These are phyloP conservation scores for Hipparchia sbordonii DNA, from an alignment of 2,888 invertebrate genomes.

Conservation along the genomic window DNA sequence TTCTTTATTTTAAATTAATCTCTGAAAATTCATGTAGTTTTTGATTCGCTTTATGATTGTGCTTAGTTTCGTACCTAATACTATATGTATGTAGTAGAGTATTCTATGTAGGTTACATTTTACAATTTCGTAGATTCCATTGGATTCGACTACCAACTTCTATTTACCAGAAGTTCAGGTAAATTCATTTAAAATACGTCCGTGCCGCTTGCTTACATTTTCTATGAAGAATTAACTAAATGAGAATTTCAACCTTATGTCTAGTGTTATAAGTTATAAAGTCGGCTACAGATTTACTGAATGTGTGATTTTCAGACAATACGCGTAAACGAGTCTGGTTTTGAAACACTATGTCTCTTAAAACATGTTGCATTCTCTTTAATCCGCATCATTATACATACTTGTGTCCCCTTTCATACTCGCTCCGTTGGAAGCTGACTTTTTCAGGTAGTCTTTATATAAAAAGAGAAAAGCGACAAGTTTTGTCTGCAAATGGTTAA, in stretches of 20 bases:
- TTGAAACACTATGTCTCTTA: conserved; percentile 18
- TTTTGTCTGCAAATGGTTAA: not conserved
- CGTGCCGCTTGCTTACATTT: no score
- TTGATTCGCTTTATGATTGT: no score
- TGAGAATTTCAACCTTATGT: not conserved
- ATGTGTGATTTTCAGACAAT: conserved; percentile 29
- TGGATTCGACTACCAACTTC: no score
- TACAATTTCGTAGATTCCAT: no score
- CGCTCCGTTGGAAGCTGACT: not conserved
- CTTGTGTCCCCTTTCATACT: conserved; percentile 1
- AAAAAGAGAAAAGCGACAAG: not conserved
- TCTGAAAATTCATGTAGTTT: no score
- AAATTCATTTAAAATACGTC: no score
- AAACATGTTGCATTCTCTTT: conserved; percentile 16
- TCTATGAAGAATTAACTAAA: not conserved
- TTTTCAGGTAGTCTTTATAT: conserved; percentile 1
- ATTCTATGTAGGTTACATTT: no score
- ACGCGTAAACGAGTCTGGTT: conserved; percentile 27
- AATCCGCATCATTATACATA: conserved; percentile 11
- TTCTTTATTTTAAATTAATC: no score
- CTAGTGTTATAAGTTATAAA: not conserved
- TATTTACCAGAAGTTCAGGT: no score
- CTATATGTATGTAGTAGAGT: no score
- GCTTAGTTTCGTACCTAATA: no score
- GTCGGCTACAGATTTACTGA: not conserved